Percentiles rank a stretch among this genome's conserved stretches.
These are phyloP conservation scores for Rosalia funebris DNA, from an alignment of 2,888 invertebrate species.

Conservation along the genomic window DNA sequence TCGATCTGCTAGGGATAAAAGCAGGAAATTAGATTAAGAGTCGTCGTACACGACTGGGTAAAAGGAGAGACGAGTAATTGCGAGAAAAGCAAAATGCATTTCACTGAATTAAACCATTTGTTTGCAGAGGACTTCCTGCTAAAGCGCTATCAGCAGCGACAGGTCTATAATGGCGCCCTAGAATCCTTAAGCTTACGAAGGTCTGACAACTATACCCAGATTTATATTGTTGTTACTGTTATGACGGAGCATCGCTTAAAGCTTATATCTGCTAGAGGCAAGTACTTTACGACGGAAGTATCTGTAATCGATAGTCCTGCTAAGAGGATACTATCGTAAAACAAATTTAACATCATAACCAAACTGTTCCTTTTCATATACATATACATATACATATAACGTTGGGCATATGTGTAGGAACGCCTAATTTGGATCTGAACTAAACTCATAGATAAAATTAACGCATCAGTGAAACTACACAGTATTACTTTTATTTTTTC, in stretches of 20 bases:
- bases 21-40: neutral
- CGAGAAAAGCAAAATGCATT: neutral
- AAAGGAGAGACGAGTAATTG: neutral
- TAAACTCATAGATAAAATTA: too few relatives aligned
- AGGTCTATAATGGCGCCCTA: slow-evolving; percentile 14
- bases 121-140: slow-evolving; percentile 15
- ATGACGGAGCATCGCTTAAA: slow-evolving; percentile 1
- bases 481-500: too few relatives aligned
- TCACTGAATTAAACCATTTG: slow-evolving; percentile 18
- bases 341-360: too few relatives aligned
- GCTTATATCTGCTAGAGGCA: neutral
- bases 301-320: too few relatives aligned
- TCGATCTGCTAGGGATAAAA: neutral
- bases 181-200: slow-evolving; percentile 4
- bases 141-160: slow-evolving; percentile 12
- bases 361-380: too few relatives aligned
- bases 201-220: slow-evolving; percentile 5
- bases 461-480: too few relatives aligned
- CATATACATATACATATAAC: too few relatives aligned
- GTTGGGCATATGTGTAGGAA: too few relatives aligned
- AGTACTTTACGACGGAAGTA: neutral
- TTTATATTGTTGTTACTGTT: neutral
- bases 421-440: too few relatives aligned
- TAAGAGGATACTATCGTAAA: too few relatives aligned
- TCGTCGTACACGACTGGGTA: neutral